These are phyloP conservation scores for Drosophila lacicola DNA, from an alignment of 2,888 invertebrate genomes.

Conservation along the genomic window DNA sequence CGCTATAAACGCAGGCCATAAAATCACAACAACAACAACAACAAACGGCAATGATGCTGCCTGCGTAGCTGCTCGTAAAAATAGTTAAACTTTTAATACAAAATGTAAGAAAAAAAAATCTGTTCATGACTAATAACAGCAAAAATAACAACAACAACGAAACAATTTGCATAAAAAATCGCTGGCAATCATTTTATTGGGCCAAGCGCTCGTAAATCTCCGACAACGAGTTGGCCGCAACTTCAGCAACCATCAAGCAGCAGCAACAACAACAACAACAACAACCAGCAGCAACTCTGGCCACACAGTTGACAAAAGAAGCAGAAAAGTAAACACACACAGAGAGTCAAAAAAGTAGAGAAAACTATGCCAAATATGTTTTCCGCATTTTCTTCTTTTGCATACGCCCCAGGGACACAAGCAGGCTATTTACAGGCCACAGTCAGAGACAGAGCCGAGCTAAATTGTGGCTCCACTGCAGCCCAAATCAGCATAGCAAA, in stretches of 20 bases:
- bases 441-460: constrained; percentile 2
- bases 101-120: constrained; percentile 37
- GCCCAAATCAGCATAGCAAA: constrained; percentile 74
- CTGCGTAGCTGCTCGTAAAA: constrained; percentile 67
- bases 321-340: neutral
- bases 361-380: constrained; percentile 79
- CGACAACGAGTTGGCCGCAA: constrained; percentile 58
- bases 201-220: constrained; percentile 84
- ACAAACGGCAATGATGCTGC: constrained; percentile 40
- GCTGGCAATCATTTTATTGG: constrained; percentile 85
- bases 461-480: constrained; percentile 2
- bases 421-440: constrained; percentile 18
- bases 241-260: constrained; percentile 32
- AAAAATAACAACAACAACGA: constrained; percentile 35
- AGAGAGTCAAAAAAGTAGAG: constrained; percentile 5
- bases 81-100: constrained; percentile 40
- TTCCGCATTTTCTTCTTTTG: constrained; percentile 74
- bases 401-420: constrained; percentile 64
- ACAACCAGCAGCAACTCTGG: constrained; percentile 12
- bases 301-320: constrained; percentile 56
- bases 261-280: constrained; percentile 19
- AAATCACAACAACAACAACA: constrained; percentile 12
- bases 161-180: constrained; percentile 85
- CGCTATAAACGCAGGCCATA: constrained; percentile 55
- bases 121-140: constrained; percentile 70